Evolutionary conservation across 2,797 vertebrate species (phyloP).

Genomic region (Cyprinodon diabolis): DNA sequence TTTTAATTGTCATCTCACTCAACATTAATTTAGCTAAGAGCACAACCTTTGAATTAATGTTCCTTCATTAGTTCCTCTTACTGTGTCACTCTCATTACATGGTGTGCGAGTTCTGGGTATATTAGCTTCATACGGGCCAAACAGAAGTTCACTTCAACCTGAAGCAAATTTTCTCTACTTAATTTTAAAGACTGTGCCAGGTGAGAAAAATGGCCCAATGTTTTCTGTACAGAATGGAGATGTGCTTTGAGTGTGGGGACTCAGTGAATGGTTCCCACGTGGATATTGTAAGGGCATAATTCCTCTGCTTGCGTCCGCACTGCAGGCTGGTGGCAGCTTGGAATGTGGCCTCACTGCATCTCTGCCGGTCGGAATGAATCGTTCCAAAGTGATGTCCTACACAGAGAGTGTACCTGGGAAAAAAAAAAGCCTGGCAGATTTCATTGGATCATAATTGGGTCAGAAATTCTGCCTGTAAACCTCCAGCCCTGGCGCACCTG

Average conservation of each 20-base stretch:
- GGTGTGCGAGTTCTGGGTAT: constrained; percentile 51
- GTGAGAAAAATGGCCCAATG: constrained; percentile 57
- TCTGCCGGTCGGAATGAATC: constrained; percentile 71
- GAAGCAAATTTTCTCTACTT: constrained; percentile 51
- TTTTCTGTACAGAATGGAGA: constrained; percentile 56
- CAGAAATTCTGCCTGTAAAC: constrained; percentile 53
- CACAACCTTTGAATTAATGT: constrained; percentile 69
- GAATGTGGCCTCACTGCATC: constrained; percentile 65
- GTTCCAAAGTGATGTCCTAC: constrained; percentile 72
- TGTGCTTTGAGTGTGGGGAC: constrained; percentile 50
- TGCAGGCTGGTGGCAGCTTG: constrained; percentile 65
- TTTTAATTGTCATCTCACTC: constrained; percentile 70
- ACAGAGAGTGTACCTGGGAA: constrained; percentile 72
- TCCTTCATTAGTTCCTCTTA: constrained; percentile 52
- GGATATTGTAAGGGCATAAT: constrained; percentile 72
- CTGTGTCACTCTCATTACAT: constrained; percentile 68
- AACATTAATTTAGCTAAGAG: constrained; percentile 72
- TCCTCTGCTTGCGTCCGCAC: constrained; percentile 68
- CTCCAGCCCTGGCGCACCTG: constrained; percentile 33
- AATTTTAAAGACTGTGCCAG: constrained; percentile 41
- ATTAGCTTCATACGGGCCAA: constrained; percentile 54
- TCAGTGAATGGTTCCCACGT: constrained; percentile 60
- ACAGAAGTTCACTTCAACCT: constrained; percentile 56
- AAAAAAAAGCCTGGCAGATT: constrained; percentile 65
- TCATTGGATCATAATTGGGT: constrained; percentile 37